Base-by-base conservation (phyloP, 1,140 invertebrate genomes). In the Sitodiplosis mosellana region DNA sequence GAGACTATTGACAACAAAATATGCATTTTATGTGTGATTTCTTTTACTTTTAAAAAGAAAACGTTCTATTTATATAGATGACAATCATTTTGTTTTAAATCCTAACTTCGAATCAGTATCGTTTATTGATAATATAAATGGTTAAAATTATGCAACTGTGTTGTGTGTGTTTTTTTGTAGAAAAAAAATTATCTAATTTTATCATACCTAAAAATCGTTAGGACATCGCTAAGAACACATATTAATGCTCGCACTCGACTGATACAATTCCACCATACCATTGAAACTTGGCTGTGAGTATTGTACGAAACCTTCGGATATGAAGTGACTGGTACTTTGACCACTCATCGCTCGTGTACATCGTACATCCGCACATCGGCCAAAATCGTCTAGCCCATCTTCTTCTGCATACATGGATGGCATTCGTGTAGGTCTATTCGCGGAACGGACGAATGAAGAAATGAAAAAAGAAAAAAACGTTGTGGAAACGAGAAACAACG, bases 371-470 rank as follows among this genome's bases (percentile, higher is more conserved):
- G 45, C 33, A 2, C 40, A 21, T 15, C 40, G 42, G 2, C 14
- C 10, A 7, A 20, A n/a, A 48, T 64, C 60, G 21, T 63, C 60
- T 42, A 58, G 58, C 38, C 61, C 54, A 46, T 58, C 62, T 10
- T 64, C 62, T 51, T 64, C 62, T 51, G 62, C 61, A 50, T 64
- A 64, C 61, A 64, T 64, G 34, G 60, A 63, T 48, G 62, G 62
- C 34, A 64, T 64, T 45, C 61, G 55, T 22, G 59, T 58, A 11
- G 60, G 61, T 51, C 62, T 64, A 52, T 5, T 27, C 27, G 27
- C 41, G 6, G 4, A 12, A 43, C 17, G 15, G 20, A 43, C 8
- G 5, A 18, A 3, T 19, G n/a, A 21, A 18, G 18, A 43, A 18
- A 17, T 6, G 20, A 43, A 19, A 43, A 43, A 15, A 41, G 18